These are phyloP conservation scores for Lycophotia porphyrea DNA, from an alignment of 2,888 invertebrate genomes.

Conservation along the genomic window DNA sequence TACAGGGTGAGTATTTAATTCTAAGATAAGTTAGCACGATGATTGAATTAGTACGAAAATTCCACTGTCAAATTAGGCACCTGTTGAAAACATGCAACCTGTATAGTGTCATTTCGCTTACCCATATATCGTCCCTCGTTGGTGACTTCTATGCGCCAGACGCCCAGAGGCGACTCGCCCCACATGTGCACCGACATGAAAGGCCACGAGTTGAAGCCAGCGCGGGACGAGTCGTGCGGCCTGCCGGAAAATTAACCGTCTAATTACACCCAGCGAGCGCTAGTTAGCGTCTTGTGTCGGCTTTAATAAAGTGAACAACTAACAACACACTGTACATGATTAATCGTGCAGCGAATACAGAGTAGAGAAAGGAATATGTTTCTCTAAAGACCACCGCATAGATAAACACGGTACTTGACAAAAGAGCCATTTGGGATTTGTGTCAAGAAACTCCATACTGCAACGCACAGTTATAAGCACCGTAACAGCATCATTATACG, in stretches of 20 bases:
- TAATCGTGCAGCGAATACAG: slow-evolving; percentile 39
- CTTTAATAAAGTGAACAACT: slow-evolving; percentile 59
- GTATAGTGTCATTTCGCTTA: slow-evolving; percentile 82
- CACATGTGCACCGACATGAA: slow-evolving; percentile 99
- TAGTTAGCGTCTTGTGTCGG: slow-evolving; percentile 68
- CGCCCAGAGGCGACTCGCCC: slow-evolving; percentile 98
- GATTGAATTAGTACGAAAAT: slow-evolving; percentile 1
- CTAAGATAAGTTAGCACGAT: slow-evolving; percentile 10
- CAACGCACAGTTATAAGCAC: neutral
- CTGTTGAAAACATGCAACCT: slow-evolving; percentile 6
- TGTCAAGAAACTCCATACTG: neutral
- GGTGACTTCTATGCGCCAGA: slow-evolving; percentile 98
- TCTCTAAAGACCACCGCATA: neutral
- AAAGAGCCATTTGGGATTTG: neutral
- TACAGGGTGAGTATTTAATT: slow-evolving; percentile 25
- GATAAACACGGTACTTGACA: neutral
- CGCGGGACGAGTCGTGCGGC: slow-evolving; percentile 96
- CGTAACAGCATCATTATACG: neutral
- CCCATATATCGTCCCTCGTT: slow-evolving; percentile 97
- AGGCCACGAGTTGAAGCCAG: slow-evolving; percentile 99
- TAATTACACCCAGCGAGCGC: slow-evolving; percentile 71
- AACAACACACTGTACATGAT: slow-evolving; percentile 50
- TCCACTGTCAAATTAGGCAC: neutral
- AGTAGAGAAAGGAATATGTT: slow-evolving; percentile 1
- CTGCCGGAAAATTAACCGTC: slow-evolving; percentile 84